Base-by-base conservation (phyloP, 2,113 vertebrate genomes). In the Oncorhynchus clarkii region DNA sequence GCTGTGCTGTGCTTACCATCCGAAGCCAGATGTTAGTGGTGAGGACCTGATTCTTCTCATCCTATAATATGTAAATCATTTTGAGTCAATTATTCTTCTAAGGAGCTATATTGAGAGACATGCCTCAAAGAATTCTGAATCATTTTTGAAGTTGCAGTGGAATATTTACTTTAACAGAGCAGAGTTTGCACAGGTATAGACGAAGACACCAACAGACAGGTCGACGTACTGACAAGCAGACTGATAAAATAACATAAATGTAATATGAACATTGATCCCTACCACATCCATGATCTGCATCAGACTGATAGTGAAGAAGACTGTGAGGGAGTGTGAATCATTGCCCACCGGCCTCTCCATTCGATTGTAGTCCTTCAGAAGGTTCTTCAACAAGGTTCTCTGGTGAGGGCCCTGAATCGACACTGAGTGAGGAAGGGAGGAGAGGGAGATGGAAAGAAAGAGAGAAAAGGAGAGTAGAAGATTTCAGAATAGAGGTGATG, bases 261-360 rank as follows among this genome's bases (percentile, higher is more conserved):
- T 59, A n/a, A 11, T 11, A 24, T 39, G 39, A 54, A 34, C 20
- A 70, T 71, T 34, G 22, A 16, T 31, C 84, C 91, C 31, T 74
- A 95, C 94, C 93, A 95, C 93, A 3, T 95, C 94, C 94, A 95
- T 94, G 80, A 95, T 93, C 91, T 95, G 94, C 68, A 92, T 85
- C 78, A 95, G 82, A 67, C 90, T 94, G 76, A 95, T 83, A 3
- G 91, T 83, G 48, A 95, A 91, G 80, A 91, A 29, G 0, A 95
- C 91, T 0, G 90, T 92, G 49, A 95, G 92, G 0, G 94, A 85
- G 26, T 90, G 91, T 0, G 94, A 93, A 76, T 95, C 94, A 11
- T 95, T 94, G 31, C 77, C 89, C 76, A 95, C 94, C 0, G 94
- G 94, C 1, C 94, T 86, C 83, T 95, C 94, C 92, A 95, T 92